A percentile compares a stretch with the other conserved stretches of the same genome.
Evolutionary conservation across 2,113 vertebrate genomes (phyloP).

Genomic region (Bubo scandiacus): DNA sequence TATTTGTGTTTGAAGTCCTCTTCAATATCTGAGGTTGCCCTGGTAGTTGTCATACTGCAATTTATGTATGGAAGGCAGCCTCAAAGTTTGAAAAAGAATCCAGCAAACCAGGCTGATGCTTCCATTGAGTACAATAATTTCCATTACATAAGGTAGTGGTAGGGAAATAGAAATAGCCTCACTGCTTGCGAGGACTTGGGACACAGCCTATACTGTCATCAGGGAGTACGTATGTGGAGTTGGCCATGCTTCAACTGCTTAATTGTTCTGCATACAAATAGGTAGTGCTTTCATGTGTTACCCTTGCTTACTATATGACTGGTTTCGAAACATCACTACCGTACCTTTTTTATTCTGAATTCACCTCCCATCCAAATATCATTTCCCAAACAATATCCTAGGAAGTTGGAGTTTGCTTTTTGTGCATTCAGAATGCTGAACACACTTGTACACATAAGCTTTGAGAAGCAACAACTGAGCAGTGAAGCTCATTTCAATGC

Average conservation of each 20-base stretch:
- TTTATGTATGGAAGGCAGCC: conserved; percentile 32
- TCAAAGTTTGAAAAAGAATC: not conserved
- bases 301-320: not conserved
- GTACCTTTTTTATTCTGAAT: conserved; percentile 12
- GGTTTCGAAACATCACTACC: not conserved
- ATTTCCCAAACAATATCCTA: not conserved
- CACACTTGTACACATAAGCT: conserved; percentile 8
- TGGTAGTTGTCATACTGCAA: not conserved
- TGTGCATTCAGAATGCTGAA: conserved; percentile 63
- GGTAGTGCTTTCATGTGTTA: conserved; percentile 3
- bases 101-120: conserved; percentile 50
- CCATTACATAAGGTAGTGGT: not conserved
- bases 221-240: not conserved
- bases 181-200: conserved; percentile 40
- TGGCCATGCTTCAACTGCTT: conserved; percentile 47
- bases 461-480: conserved; percentile 66
- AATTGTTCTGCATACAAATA: conserved; percentile 45
- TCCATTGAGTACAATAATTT: not conserved
- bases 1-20: not conserved
- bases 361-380: conserved; percentile 35
- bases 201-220: not conserved
- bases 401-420: conserved; percentile 42
- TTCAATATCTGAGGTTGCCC: conserved; percentile 36
- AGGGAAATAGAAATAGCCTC: conserved; percentile 38
- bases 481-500: conserved; percentile 50